Evolutionary conservation across 2,113 vertebrate genomes (phyloP).

Genomic region (Nerophis lumbriciformis): DNA sequence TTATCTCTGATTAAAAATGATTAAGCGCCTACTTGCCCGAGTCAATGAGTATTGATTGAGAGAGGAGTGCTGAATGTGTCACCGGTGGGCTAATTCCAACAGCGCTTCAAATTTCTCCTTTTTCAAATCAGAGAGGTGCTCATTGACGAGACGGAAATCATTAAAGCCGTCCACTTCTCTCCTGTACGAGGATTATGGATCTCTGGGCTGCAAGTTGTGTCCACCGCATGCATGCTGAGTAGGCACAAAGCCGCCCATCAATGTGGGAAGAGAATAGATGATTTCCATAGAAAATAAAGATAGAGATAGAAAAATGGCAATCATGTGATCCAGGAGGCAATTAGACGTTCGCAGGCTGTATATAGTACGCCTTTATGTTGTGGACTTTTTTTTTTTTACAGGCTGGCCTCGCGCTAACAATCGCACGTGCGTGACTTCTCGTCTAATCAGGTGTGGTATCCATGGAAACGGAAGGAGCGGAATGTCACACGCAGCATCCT

Average conservation of each 20-base stretch:
- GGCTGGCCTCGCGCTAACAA: slow-evolving; percentile 44
- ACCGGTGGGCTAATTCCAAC: slow-evolving; percentile 57
- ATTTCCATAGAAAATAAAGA: slow-evolving; percentile 46
- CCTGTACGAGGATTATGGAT: slow-evolving; percentile 67
- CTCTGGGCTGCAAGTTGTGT: slow-evolving; percentile 45
- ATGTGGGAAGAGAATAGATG: slow-evolving; percentile 45
- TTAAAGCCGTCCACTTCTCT: slow-evolving; percentile 68
- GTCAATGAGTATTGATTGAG: slow-evolving; percentile 73
- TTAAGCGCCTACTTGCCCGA: slow-evolving; percentile 73
- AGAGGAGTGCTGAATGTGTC: slow-evolving; percentile 65
- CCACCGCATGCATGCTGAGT: slow-evolving; percentile 60
- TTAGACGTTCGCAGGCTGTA: slow-evolving; percentile 15
- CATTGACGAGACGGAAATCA: slow-evolving; percentile 72
- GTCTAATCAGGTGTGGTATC: slow-evolving; percentile 66
- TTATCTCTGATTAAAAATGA: slow-evolving; percentile 80
- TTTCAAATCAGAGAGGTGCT: slow-evolving; percentile 68
- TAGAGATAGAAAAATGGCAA: slow-evolving; percentile 21
- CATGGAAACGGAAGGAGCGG: slow-evolving; percentile 67
- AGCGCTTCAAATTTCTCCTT: slow-evolving; percentile 65
- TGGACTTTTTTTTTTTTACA: slow-evolving; percentile 16
- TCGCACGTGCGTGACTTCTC: slow-evolving; percentile 55
- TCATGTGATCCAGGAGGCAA: slow-evolving; percentile 39
- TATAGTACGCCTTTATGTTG: slow-evolving; percentile 13
- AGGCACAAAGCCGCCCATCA: slow-evolving; percentile 43
- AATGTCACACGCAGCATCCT: slow-evolving; percentile 48